phyloP scores from a whole-genome alignment of 1,140 invertebrate species.

The Aphaenogaster ashmeadi region DNA sequence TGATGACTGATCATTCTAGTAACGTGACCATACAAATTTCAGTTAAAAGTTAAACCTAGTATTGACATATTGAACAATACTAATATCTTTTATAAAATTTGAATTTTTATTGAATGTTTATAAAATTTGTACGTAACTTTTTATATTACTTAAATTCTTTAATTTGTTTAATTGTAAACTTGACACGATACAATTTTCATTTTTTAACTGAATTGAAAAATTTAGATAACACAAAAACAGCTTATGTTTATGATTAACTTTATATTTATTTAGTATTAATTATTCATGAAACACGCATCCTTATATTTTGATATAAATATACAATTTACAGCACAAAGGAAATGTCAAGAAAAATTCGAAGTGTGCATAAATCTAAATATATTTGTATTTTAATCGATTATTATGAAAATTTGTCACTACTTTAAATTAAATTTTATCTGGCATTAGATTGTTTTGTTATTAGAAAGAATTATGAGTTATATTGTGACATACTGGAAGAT shows the following conservation, averaged over 20 bases:
- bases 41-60: constrained; percentile 49
- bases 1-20: constrained; percentile 3
- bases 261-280: neutral
- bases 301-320: constrained; percentile 14
- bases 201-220: neutral
- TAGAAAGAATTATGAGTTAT: constrained; percentile 44
- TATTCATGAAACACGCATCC: constrained; percentile 5
- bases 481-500: neutral
- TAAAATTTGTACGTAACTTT: neutral
- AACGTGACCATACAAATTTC: constrained; percentile 8
- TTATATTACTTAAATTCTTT: neutral
- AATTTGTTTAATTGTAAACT: neutral
- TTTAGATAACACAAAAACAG: neutral
- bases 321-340: neutral
- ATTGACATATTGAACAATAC: constrained; percentile 32
- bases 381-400: constrained; percentile 41
- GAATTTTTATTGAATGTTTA: neutral
- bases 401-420: constrained; percentile 52
- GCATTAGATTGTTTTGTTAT: constrained; percentile 8
- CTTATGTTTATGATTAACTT: neutral
- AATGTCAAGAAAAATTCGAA: neutral
- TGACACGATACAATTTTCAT: neutral
- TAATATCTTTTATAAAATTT: neutral
- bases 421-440: constrained; percentile 53
- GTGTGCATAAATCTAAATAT: constrained; percentile 46